Evolutionary conservation across 2,888 invertebrate species (phyloP), one percentile per base, ranked within the genome.

Genomic region (Epistrophe grossulariae): DNA sequence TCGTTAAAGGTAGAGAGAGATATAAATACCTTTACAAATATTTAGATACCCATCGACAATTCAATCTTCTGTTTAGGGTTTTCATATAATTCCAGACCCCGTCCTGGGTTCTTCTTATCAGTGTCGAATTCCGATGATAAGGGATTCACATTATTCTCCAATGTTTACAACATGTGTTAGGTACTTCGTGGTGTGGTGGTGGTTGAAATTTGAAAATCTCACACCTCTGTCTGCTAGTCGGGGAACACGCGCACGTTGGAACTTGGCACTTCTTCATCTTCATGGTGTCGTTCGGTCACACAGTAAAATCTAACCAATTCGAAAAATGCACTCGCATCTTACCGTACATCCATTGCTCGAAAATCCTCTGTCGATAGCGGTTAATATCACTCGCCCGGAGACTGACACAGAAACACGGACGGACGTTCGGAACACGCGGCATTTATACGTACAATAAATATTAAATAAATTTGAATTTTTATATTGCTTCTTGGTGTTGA

Each of bases 1-100:
- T 73, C 38, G 72, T 50, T 35, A 35, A 8, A 38, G 15, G 24
- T 24, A 24, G 24, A 38, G 15, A n/a, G n/a, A n/a, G n/a, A n/a
- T n/a, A n/a, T n/a, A n/a, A n/a, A 62, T 70, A 74, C 68, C 80
- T 68, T 43, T 43, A 19, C 71, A 71, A 64, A 81, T 77, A 50
- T 71, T 43, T 68, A 31, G 31, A 31, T 31, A 60, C 74, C 48
- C 19, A 43, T 52, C 48, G 15, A 13, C 40, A n/a, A 17, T 40
- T 64, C 45, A 38, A 35, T 50, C 19, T 59, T 66, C 45, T 45
- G 45, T 11, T 11, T 17, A 4, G 17, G 4, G 1, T 57, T 19
- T 38, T 35, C 15, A 13, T 48, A 15, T 7, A 35, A 5, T 40
- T 43, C 43, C 11, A 40, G 24, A 74, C 48, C 17, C 57, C 17